A percentile compares a stretch with the other conserved stretches of the same genome.
Evolutionary conservation across 2,113 vertebrate genomes (phyloP).

Genomic region (Oryzias javanicus): DNA sequence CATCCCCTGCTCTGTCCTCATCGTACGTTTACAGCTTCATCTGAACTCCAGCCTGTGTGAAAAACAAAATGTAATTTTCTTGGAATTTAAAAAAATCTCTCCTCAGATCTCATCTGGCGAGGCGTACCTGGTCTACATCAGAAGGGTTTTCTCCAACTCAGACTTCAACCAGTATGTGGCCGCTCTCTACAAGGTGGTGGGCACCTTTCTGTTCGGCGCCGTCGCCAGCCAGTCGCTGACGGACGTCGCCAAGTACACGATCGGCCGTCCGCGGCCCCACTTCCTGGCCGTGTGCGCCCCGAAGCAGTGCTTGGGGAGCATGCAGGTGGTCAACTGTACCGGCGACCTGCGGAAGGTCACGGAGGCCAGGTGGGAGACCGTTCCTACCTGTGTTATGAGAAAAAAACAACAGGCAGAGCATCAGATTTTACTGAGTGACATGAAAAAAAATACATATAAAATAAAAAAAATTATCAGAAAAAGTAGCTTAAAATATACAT

Average conservation of each 20-base stretch:
- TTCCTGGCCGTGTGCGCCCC: slow-evolving; percentile 90
- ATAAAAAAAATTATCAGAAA: no score
- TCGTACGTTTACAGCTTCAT: slow-evolving; percentile 76
- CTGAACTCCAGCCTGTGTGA: background rate
- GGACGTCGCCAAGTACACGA: slow-evolving; percentile 92
- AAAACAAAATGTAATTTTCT: background rate
- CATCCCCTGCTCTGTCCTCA: slow-evolving; percentile 85
- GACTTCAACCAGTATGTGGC: slow-evolving; percentile 91
- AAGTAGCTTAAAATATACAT: no score
- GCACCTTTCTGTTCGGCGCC: slow-evolving; percentile 85
- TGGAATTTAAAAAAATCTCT: background rate
- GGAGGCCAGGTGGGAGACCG: slow-evolving; percentile 84
- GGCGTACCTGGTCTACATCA: slow-evolving; percentile 87
- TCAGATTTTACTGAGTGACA: background rate
- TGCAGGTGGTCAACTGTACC: slow-evolving; percentile 81
- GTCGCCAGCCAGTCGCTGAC: slow-evolving; percentile 88
- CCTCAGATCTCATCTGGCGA: slow-evolving; percentile 85
- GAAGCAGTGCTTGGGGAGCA: slow-evolving; percentile 81
- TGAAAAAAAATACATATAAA: no score
- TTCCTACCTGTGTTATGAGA: no score
- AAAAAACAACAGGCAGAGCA: background rate
- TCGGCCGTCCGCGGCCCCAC: slow-evolving; percentile 89
- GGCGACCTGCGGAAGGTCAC: slow-evolving; percentile 78
- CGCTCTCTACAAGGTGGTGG: slow-evolving; percentile 88
- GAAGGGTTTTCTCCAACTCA: slow-evolving; percentile 87